Evolutionary conservation across 2,888 invertebrate species (phyloP), one percentile per base, ranked within the genome.

Genomic region (Chloroclystis v-ata): DNA sequence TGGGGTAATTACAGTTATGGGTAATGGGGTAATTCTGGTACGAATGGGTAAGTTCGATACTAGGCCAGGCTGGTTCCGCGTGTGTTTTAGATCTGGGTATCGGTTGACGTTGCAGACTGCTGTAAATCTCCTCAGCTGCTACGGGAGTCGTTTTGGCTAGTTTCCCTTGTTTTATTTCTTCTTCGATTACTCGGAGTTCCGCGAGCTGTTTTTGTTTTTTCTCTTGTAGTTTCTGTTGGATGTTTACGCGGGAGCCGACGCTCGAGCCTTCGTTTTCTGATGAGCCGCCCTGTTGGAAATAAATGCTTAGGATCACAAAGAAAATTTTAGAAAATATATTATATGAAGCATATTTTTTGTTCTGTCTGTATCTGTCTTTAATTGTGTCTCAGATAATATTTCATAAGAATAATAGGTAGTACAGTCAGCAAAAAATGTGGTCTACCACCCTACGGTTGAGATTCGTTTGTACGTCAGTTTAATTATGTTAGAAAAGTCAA

Each of bases 161-260:
- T 72, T 95, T 95, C 0, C 94, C 94, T 60, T 94, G 94, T 63
- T 94, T 94, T 43, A 96, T 95, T 75, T 96, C 96, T 67, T 96
- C 95, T 66, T 96, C 95, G 42, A 87, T 87, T 13, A 87, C 94
- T 51, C 94, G 89, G 25, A 96, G 76, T 70, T 96, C 95, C 0
- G 95, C 94, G 20, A 96, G 81, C 66, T 96, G 96, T 56, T 96
- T 95, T 65, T 95, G 94, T 64, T 95, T 95, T 71, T 96, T 96
- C 71, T 95, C 95, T 68, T 95, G 94, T 0, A 96, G 83, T 70
- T 96, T 96, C 62, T 95, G 95, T 54, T 95, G 94, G 52, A 96
- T 96, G 72, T 95, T 95, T 25, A 95, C 93, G 8, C 94, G 89
- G 5, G 94, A 93, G 0, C 91, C 91, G 0, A 93, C 91, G 62